Evolutionary conservation across 2,888 invertebrate species (phyloP), one percentile per base, ranked within the genome.

Genomic region (Agriopis leucophaearia): DNA sequence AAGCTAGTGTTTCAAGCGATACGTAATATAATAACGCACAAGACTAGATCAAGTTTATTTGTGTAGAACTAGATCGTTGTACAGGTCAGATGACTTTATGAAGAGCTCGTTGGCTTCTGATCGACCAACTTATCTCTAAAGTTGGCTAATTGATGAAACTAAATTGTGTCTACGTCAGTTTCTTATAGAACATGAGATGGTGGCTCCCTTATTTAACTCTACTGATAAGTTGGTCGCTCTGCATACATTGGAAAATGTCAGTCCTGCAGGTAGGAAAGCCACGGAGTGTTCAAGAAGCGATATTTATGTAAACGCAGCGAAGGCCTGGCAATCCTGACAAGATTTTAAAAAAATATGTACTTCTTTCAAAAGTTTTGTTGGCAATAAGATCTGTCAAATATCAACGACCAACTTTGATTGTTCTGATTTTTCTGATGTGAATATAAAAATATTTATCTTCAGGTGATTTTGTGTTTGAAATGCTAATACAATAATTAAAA

Each of bases 271-370:
- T 83, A 88, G 88, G 85, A 89, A 90, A 90, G 89, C 82, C 79
- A 75, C 74, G 77, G 90, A 88, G 87, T 83, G 76, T 85, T 89
- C 90, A 81, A 89, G 90, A 88, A 81, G 74, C 66, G 44, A 74
- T 3, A 5, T 27, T 27, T 27, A 5, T 5, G 27, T 27, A 27
- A 27, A 27, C 5, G 27, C 27, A 5, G 27, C 27, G 27, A 27
- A 27, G 27, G 27, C 1, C 27, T 27, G 27, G 27, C 27, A 27
- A 27, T 27, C 5, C 27, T 27, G 5, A 27, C 1, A 27, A 27
- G 27, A 27, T n/a, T n/a, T n/a, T 5, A 27, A 27, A 27, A 27
- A 27, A 27, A 27, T 1, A 5, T 27, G 27, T 27, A 5, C 3
- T 27, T 27, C 5, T 27, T 27, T 27, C 27, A 27, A 27, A 1